Conservation (phyloP, 2,113 vertebrate species). For the Euleptes europaea region DNA sequence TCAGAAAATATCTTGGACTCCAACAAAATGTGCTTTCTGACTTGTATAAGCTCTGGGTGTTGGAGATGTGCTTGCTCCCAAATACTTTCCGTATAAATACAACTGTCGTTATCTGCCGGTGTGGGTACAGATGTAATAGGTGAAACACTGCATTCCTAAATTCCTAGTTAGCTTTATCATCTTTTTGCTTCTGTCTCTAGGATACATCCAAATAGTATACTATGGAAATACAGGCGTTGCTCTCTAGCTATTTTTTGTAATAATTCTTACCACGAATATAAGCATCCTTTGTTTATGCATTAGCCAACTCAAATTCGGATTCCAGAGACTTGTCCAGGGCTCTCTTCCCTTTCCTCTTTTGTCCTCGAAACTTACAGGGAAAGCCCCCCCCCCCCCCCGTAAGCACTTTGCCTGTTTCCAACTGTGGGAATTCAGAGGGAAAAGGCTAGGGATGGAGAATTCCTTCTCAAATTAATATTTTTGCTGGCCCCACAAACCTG, state of each 20-base stretch:
- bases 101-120: background rate
- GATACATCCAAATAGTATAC: no score
- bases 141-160: no score
- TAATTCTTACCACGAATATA: no score
- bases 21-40: background rate
- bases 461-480: no score
- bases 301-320: background rate
- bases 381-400: no score
- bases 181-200: no score
- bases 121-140: no score
- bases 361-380: background rate
- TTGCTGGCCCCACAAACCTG: background rate
- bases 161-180: no score
- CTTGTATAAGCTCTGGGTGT: background rate
- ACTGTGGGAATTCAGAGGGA: background rate
- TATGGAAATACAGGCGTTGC: no score
- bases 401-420: background rate
- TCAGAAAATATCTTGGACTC: background rate
- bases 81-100: no score
- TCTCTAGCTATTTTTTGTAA: background rate
- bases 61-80: background rate
- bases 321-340: background rate
- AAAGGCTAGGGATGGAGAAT: background rate
- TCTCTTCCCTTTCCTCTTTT: background rate
- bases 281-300: no score